A percentile compares a stretch with the other conserved stretches of the same genome.
Conservation (phyloP, 2,888 invertebrate species). For the Athalia cordata region DNA sequence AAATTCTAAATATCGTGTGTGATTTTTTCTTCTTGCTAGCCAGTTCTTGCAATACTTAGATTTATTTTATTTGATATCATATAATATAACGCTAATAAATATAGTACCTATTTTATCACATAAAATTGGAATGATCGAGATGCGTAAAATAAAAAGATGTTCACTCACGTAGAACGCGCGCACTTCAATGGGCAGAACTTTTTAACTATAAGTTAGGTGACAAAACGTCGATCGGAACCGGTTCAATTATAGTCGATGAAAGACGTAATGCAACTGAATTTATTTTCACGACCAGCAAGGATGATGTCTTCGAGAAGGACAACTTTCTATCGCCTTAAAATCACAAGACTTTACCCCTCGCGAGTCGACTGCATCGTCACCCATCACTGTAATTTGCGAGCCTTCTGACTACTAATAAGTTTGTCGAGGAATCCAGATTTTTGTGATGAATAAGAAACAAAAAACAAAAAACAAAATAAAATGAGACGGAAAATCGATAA, state of each 20-base stretch:
- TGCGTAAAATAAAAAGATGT: not conserved
- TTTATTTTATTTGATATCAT: too few species aligned
- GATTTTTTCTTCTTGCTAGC: too few species aligned
- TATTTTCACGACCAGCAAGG: constrained; percentile 26
- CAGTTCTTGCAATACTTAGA: too few species aligned
- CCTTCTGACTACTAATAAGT: constrained; percentile 31
- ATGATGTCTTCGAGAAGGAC: constrained; percentile 32
- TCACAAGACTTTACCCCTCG: constrained; percentile 17
- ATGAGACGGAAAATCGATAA: not conserved
- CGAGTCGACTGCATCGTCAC: constrained; percentile 9
- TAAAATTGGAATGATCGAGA: not conserved
- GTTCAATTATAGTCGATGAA: constrained; percentile 7
- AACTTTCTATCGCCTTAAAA: constrained; percentile 40
- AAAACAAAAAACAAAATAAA: too few species aligned
- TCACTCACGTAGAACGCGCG: not conserved
- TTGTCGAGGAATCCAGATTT: not conserved
- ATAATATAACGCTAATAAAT: too few species aligned
- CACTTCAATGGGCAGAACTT: not conserved
- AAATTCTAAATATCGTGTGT: not conserved
- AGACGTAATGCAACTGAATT: constrained; percentile 26
- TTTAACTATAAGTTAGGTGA: too few species aligned
- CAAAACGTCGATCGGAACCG: not conserved
- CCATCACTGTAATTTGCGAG: constrained; percentile 17
- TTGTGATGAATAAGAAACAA: not conserved
- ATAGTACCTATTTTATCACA: not conserved